Conservation (phyloP, 2,888 invertebrate genomes). For the Scaptodrosophila latifasciaeformis region DNA sequence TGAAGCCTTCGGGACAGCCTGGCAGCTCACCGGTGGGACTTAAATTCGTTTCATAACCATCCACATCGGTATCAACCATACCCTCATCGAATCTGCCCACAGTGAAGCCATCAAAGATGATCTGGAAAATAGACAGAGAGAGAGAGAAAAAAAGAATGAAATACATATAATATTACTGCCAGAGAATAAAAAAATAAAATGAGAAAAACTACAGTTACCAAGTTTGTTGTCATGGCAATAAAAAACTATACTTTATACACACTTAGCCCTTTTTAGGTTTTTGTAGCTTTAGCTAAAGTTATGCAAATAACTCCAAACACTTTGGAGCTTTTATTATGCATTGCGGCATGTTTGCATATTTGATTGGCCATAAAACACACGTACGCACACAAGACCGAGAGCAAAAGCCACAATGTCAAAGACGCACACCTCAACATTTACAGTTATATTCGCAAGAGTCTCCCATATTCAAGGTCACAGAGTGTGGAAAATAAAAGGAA, state of each 20-base stretch:
- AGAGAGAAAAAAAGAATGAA: constrained; percentile 2
- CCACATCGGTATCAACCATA: constrained; percentile 74
- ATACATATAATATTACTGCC: not conserved
- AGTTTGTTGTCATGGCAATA: constrained; percentile 5
- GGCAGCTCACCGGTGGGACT: constrained; percentile 79
- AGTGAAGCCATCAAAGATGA: constrained; percentile 91
- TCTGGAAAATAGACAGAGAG: constrained; percentile 73
- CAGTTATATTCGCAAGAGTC: constrained; percentile 29
- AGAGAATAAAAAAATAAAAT: not conserved
- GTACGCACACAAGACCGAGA: constrained; percentile 25
- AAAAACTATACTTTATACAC: constrained; percentile 25
- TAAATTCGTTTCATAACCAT: constrained; percentile 74
- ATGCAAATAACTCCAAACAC: constrained; percentile 48
- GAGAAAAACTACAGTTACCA: not conserved
- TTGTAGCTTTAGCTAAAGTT: constrained; percentile 31
- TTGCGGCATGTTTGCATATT: constrained; percentile 56
- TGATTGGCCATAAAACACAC: constrained; percentile 60
- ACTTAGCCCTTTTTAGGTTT: constrained; percentile 27
- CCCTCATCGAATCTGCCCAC: constrained; percentile 87
- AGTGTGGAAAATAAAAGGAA: not conserved
- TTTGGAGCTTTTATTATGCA: constrained; percentile 14
- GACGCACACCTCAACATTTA: not conserved
- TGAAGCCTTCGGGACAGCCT: constrained; percentile 91
- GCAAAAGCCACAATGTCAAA: constrained; percentile 2
- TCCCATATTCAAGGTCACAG: constrained; percentile 32